Conservation (phyloP, 2,888 invertebrate genomes). For the Oxystoma pomonae region DNA sequence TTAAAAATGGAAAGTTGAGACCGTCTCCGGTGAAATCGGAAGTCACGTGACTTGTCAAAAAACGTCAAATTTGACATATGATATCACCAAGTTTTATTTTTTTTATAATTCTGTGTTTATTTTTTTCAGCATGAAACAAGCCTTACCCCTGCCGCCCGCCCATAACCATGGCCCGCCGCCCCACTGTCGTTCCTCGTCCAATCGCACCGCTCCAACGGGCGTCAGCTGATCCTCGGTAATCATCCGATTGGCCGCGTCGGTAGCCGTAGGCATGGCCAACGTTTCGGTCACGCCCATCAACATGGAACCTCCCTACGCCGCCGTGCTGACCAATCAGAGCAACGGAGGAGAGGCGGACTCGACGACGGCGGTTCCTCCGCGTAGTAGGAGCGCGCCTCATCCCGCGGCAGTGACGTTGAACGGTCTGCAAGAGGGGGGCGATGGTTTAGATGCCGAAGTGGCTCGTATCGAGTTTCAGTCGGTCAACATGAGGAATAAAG, state of each 20-base stretch:
- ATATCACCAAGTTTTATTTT: no score
- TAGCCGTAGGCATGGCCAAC: conserved; percentile 52
- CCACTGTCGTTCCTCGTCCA: neutral
- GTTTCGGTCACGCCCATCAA: conserved; percentile 81
- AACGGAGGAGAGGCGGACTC: conserved; percentile 25
- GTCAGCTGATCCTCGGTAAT: conserved; percentile 43
- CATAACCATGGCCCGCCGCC: neutral
- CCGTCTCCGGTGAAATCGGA: no score
- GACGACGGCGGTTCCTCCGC: conserved; percentile 23
- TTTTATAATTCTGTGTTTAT: no score
- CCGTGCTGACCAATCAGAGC: conserved; percentile 16
- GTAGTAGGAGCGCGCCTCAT: conserved; percentile 32
- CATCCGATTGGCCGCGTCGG: conserved; percentile 25
- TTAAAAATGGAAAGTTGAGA: no score
- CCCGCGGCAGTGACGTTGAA: conserved; percentile 31
- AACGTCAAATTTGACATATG: no score
- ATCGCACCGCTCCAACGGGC: neutral
- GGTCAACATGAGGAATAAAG: conserved; percentile 42
- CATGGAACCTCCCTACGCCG: conserved; percentile 46
- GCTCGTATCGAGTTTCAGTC: conserved; percentile 70
- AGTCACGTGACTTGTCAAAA: no score
- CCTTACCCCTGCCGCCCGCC: neutral
- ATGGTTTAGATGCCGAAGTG: conserved; percentile 76
- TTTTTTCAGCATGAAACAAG: neutral
- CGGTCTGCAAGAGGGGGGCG: conserved; percentile 42